Base-by-base conservation (phyloP, 2,888 invertebrate genomes). In the Itoplectis maculator region DNA sequence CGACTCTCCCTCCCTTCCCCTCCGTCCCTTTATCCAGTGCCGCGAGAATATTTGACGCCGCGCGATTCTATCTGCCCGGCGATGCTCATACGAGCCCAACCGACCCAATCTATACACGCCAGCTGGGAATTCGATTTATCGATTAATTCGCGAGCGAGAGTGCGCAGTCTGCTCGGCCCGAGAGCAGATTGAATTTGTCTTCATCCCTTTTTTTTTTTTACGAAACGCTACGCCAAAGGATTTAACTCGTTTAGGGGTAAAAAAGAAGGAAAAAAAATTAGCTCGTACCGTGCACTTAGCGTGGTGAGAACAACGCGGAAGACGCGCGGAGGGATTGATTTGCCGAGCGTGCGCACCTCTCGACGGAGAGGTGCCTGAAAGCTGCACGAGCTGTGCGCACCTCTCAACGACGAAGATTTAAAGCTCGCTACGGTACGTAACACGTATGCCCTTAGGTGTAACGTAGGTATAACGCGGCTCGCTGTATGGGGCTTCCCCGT, bases 361-460 rank as follows among this genome's bases (percentile, higher is more conserved):
- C 9, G 54, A n/a, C n/a, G n/a, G n/a, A n/a, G n/a, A n/a, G n/a
- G n/a, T n/a, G n/a, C n/a, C 56, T 15, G 68, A 61, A 61, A 69
- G 42, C 70, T 68, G 76, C 49, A 35, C 51, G 45, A 73, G 69
- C 40, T n/a, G n/a, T n/a, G n/a, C n/a, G 72, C 23, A 73, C 35
- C 35, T 61, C 69, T 61, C 80, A 5, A 56, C 63, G 70, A 70
- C 80, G 54, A 47, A 80, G 80, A 75, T 80, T 80, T 75, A 65
- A 80, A 75, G 75, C 80, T 79, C 75, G 40, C 70, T 40, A 63
- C 5, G 56, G 65, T 70, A 80, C 56, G 65, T 75, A 80, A 80
- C 75, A 70, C 80, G 37, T 72, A 72, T 37, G 20, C 42, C 45
- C 65, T 65, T 61, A 18, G 20, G 20, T 42, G 20, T 6, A n/a